Conservation (phyloP, 1,140 invertebrate genomes). For the Tribolium madens region DNA sequence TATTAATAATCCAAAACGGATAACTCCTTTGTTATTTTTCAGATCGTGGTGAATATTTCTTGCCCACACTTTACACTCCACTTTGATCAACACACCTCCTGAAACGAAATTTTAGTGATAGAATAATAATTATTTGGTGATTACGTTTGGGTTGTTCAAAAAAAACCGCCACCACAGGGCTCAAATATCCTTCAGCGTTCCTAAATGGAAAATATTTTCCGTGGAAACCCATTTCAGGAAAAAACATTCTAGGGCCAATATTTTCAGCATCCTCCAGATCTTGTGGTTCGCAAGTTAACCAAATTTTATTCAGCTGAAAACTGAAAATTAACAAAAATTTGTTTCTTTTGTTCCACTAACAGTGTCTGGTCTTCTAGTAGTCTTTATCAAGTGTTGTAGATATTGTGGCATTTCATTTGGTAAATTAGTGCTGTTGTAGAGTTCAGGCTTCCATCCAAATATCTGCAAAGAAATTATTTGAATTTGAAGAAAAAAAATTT, state of each 20-base stretch:
- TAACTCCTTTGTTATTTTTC: constrained; percentile 88
- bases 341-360: too few species aligned
- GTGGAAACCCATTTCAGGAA: constrained; percentile 82
- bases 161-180: constrained; percentile 89
- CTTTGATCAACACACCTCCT: constrained; percentile 92
- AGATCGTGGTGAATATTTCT: constrained; percentile 91
- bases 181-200: constrained; percentile 85
- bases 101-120: constrained; percentile 57
- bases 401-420: too few species aligned
- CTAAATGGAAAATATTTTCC: constrained; percentile 83
- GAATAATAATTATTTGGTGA: too few species aligned
- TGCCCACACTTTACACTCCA: constrained; percentile 97
- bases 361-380: too few species aligned
- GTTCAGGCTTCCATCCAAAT: constrained; percentile 82
- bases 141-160: constrained; percentile 85
- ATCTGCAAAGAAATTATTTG: constrained; percentile 70
- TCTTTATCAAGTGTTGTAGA: too few species aligned
- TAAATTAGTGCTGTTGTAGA: constrained; percentile 76
- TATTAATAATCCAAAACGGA: constrained; percentile 95
- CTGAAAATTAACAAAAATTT: too few species aligned
- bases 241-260: constrained; percentile 85
- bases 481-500: not conserved
- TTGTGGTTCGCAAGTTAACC: constrained; percentile 90
- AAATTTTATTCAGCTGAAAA: constrained; percentile 78
- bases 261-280: constrained; percentile 92